Conservation (phyloP, 2,113 vertebrate genomes). For the Pollachius pollachius region DNA sequence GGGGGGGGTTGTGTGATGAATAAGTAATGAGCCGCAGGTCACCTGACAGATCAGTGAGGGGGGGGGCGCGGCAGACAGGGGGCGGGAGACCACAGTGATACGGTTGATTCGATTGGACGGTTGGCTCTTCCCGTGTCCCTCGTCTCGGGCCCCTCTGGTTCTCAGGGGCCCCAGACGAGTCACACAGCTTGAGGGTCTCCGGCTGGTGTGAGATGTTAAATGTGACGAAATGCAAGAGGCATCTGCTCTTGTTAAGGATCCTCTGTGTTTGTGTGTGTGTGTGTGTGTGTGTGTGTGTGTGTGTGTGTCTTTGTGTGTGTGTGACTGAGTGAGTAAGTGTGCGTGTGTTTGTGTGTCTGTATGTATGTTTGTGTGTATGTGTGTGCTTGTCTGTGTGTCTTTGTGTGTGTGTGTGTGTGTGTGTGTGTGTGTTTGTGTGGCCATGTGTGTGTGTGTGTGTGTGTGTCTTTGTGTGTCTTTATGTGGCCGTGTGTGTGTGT, state of each 20-base stretch:
- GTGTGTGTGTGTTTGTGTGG: constrained; percentile 3
- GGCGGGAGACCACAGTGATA: constrained; percentile 14
- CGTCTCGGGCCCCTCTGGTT: background rate
- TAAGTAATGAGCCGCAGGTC: background rate
- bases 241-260: constrained; percentile 12
- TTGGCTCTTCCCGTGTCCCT: no score
- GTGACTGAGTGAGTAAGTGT: background rate
- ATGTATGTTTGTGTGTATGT: constrained; percentile 4
- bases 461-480: constrained; percentile 11
- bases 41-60: background rate
- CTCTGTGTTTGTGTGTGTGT: background rate
- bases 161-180: constrained; percentile 17
- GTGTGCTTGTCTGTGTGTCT: constrained; percentile 1
- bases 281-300: constrained; percentile 5
- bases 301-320: background rate
- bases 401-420: constrained; percentile 6
- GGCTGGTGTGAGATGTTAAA: constrained; percentile 18
- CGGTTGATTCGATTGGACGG: constrained; percentile 11
- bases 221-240: constrained; percentile 21
- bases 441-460: no score
- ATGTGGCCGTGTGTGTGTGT: constrained; percentile 9
- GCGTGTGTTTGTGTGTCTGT: constrained; percentile 2
- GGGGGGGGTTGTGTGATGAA: background rate
- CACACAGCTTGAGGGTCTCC: constrained; percentile 40
- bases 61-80: background rate